Conservation (phyloP, 2,113 vertebrate genomes). For the Malurus alboscapulatus region DNA sequence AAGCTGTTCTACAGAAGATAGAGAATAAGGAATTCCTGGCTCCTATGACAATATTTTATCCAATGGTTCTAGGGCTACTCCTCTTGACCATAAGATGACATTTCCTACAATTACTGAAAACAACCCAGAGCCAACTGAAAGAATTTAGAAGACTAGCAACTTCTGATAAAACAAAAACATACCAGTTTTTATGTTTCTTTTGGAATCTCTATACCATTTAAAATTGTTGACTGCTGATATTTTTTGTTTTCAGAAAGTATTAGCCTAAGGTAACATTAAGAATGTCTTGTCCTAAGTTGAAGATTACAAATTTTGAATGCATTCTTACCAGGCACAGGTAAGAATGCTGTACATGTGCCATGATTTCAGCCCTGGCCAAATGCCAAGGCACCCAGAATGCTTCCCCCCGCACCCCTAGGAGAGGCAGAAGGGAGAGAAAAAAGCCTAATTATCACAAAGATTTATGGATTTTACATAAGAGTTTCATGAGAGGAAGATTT, state of each 20-base stretch:
- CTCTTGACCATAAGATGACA: fast-evolving
- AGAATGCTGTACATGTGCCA: neutral
- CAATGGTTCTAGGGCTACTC: neutral
- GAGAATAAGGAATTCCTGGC: neutral
- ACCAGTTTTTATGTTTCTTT: neutral
- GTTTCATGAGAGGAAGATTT: too few species aligned
- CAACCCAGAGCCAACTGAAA: neutral
- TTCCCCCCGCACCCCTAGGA: too few species aligned
- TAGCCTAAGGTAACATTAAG: neutral
- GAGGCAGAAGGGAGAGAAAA: too few species aligned
- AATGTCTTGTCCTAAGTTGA: neutral
- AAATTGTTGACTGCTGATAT: neutral
- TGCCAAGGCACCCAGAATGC: too few species aligned
- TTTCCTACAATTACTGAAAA: neutral
- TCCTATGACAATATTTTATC: neutral
- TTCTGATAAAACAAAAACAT: neutral
- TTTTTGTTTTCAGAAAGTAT: neutral
- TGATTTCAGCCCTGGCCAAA: too few species aligned
- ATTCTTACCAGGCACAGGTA: neutral
- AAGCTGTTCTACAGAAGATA: neutral
- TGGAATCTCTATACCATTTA: neutral
- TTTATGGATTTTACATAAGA: too few species aligned
- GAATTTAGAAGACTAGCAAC: neutral
- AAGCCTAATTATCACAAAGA: too few species aligned
- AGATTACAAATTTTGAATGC: neutral